Evolutionary conservation across 2,888 invertebrate species (phyloP), one percentile per base, ranked within the genome.

Genomic region (Romanomermis culicivorax): DNA sequence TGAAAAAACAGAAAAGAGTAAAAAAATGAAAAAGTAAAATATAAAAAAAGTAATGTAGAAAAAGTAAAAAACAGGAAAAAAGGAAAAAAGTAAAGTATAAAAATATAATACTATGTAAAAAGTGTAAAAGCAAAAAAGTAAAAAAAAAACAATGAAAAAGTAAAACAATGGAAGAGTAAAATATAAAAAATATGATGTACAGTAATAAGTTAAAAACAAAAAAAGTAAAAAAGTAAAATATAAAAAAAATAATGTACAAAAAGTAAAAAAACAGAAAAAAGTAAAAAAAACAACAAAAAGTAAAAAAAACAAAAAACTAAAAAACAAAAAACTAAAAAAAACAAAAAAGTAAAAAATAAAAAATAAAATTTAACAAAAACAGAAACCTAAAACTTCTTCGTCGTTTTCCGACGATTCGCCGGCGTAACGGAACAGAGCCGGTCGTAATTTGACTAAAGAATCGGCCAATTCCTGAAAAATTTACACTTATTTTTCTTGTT

Each of bases 321-420:
- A 17, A 17, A 36, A 17, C 7, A 36, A 17, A 36, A 36, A 17
- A 36, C 7, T 7, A 36, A 36, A 17, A 36, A 36, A 36, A 36
- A 36, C 7, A 36, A 11, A 36, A 36, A 36, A 36, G 7, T 11
- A 36, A 36, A 36, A 36, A 36, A 36, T 36, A 36, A 36, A 36
- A 11, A 36, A 36, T 11, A 36, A 36, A 36, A 11, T 11, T 36
- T 36, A 17, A 36, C 7, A 36, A 36, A 36, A 36, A 36, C 11
- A 36, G 36, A 36, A 36, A 36, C 54, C 55, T 47, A 65, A 53
- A 17, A 55, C 54, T 3, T 61, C 59, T 48, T 64, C 65, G 45
- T 62, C 58, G n/a, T 30, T 56, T 48, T 66, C 66, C 2, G 64
- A 63, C 3, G 65, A 60, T 54, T 66, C 66, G 25, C 60, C 59